Base-by-base conservation (phyloP, 2,797 vertebrate genomes). In the Hydrolagus colliei region DNA sequence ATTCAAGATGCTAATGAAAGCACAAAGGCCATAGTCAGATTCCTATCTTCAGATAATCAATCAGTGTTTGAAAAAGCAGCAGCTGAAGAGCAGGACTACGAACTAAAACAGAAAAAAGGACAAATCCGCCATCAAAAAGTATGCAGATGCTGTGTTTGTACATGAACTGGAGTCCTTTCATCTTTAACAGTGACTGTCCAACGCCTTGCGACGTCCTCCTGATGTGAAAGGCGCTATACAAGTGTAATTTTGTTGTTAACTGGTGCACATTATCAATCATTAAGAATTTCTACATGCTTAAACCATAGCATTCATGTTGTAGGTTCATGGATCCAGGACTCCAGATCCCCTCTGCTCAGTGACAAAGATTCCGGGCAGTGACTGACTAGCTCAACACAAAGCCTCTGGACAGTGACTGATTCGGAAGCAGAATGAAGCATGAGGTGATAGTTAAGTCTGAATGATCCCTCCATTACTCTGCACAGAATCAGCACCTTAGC, bases 11-110 rank as follows among this genome's bases (percentile, higher is more conserved):
- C 87, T 9, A 89, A 91, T 75, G 5, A 63, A 84, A 87, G 88
- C 90, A 94, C 93, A 95, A 93, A 94, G 93, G 11, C 78, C 0
- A 87, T 77, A 94, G 93, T 95, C 90, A 94, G 71, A 65, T 61
- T 86, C 73, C 59, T 12, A 86, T n/a, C 61, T 72, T 12, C 85
- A 86, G 85, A 86, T 41, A 74, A 73, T 61, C 13, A 74, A 73
- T 61, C 13, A 14, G 67, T 86, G 52, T 73, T 18, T 18, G 71
- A 61, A 74, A 86, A 86, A 61, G 18, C 22, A 86, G 73, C 41
- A 73, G 52, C n/a, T 86, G 52, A 61, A 61, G 32, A 18, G 13
- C 22, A 18, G 22, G 72, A 18, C 22, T 73, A 27, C 11, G 72
- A 73, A 73, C 72, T 71, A 85, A 85, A 85, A 72, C 72, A 86